Conservation (phyloP, 53 echinoderm and acorn worm genomes). For the Mesocentrotus franciscanus region DNA sequence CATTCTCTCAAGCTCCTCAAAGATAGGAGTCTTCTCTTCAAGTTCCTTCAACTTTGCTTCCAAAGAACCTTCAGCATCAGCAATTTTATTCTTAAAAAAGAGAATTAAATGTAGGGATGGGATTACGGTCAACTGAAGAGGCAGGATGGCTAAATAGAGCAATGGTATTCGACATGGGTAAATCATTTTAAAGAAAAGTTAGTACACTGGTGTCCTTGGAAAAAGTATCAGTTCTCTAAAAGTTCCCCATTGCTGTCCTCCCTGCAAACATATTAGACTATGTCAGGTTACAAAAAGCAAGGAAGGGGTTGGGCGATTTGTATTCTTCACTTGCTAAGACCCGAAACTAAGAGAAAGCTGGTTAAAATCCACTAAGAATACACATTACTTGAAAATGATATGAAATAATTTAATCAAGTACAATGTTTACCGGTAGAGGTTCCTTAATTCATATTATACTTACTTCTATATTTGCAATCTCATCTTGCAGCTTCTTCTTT, state of each 20-base stretch:
- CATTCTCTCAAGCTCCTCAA: slow-evolving; percentile 79
- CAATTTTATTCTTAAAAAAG: slow-evolving; percentile 69
- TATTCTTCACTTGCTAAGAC: too few species aligned
- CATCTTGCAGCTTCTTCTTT: slow-evolving; percentile 74
- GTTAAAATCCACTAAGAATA: too few species aligned
- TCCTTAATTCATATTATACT: background rate
- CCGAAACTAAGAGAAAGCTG: too few species aligned
- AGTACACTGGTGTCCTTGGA: too few species aligned
- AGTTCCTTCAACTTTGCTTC: slow-evolving; percentile 76
- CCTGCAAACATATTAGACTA: too few species aligned
- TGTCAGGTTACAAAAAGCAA: too few species aligned
- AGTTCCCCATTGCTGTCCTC: too few species aligned
- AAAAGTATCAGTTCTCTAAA: too few species aligned
- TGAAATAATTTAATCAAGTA: background rate
- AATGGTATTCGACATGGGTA: too few species aligned
- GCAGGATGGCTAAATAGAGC: background rate
- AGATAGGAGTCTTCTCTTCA: slow-evolving; percentile 80
- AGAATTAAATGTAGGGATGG: background rate
- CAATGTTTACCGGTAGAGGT: background rate
- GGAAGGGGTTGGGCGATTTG: too few species aligned
- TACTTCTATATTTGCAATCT: slow-evolving; percentile 55
- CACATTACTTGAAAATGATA: too few species aligned
- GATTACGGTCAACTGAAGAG: background rate
- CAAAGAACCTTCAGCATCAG: slow-evolving; percentile 71
- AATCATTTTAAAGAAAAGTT: too few species aligned